Conservation (phyloP, 2,113 vertebrate species). For the Crypturellus undulatus region DNA sequence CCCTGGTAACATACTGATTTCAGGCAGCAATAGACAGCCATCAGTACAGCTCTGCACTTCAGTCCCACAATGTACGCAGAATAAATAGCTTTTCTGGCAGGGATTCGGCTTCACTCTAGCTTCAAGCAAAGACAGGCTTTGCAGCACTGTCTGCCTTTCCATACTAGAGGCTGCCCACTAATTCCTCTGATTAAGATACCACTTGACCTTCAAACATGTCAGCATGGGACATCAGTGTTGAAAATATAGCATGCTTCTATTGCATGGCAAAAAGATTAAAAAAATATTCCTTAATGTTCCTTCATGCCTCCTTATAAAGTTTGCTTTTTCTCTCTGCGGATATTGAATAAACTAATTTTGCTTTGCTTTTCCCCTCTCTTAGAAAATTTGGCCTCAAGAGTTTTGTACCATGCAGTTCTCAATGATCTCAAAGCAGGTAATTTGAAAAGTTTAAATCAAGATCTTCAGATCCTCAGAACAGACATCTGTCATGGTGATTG, state of each 20-base stretch:
- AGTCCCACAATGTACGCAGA: not conserved
- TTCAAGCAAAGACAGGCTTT: not conserved
- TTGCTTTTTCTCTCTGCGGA: not conserved
- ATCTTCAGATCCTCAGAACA: not conserved
- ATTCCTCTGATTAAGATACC: not conserved
- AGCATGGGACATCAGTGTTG: not conserved
- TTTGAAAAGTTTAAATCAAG: not conserved
- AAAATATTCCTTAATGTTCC: not conserved
- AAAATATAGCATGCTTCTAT: rapidly evolving
- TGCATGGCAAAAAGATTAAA: not conserved
- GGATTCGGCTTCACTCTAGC: rapidly evolving
- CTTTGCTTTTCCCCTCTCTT: not conserved
- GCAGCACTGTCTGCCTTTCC: not conserved
- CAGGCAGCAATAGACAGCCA: not conserved
- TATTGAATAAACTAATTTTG: not conserved
- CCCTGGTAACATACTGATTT: not conserved
- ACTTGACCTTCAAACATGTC: not conserved
- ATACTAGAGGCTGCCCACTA: not conserved
- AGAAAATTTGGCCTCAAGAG: not conserved
- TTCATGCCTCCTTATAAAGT: not conserved
- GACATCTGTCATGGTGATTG: not conserved
- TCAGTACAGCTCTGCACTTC: not conserved
- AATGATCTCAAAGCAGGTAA: not conserved
- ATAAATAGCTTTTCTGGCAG: not conserved
- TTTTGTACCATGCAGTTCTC: not conserved